A percentile compares a stretch with the other conserved stretches of the same genome.
Evolutionary conservation across 2,113 vertebrate species (phyloP).

Genomic region (Seriola dumerili): DNA sequence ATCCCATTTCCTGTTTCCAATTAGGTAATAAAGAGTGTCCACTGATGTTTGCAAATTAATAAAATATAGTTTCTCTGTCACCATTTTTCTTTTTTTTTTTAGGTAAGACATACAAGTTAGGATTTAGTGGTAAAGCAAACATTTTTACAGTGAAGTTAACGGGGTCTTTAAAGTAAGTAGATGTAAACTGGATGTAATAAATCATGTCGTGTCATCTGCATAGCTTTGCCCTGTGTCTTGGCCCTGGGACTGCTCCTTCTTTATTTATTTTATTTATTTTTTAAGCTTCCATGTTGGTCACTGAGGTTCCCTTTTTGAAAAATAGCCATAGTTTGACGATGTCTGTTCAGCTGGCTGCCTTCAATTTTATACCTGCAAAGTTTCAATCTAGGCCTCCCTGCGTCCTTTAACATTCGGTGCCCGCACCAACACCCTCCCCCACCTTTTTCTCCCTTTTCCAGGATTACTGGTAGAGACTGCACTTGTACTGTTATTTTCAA

Average conservation of each 20-base stretch:
- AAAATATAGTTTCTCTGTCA: neutral
- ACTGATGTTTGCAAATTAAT: neutral
- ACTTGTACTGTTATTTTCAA: constrained; percentile 84
- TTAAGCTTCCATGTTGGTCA: constrained; percentile 61
- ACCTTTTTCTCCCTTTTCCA: constrained; percentile 66
- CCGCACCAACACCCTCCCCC: constrained; percentile 66
- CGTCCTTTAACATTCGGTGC: constrained; percentile 82
- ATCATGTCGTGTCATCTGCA: constrained; percentile 61
- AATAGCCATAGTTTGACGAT: constrained; percentile 77
- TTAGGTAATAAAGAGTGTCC: neutral
- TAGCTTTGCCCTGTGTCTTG: constrained; percentile 34
- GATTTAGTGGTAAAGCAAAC: constrained; percentile 24
- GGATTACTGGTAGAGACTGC: constrained; percentile 82
- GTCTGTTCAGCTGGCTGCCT: constrained; percentile 85
- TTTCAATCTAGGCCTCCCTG: constrained; percentile 84
- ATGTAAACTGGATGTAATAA: constrained; percentile 58
- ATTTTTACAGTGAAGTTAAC: constrained; percentile 45
- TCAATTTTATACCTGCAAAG: constrained; percentile 89
- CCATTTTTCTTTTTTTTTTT: neutral
- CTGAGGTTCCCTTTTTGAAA: constrained; percentile 73
- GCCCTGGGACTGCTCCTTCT: constrained; percentile 30
- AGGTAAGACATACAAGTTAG: neutral
- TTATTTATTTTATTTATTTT: constrained; percentile 35
- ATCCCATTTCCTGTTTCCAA: constrained; percentile 5
- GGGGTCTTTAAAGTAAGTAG: constrained; percentile 55